These are phyloP conservation scores for Scaptomyza pallida DNA, from an alignment of 1,140 invertebrate species.

Conservation along the genomic window DNA sequence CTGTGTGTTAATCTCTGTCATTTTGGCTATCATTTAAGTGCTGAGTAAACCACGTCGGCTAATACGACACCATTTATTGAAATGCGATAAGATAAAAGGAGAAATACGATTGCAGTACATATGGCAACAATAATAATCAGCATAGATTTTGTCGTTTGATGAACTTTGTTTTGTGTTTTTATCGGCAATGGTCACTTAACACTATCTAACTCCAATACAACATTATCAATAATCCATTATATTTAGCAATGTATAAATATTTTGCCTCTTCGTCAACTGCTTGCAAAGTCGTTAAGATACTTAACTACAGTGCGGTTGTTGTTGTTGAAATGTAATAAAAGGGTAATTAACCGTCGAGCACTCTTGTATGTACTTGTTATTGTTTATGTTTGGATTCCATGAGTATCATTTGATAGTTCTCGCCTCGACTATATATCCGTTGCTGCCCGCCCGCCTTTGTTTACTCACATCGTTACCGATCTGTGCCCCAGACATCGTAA, in stretches of 20 bases:
- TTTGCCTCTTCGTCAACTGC: constrained; percentile 3
- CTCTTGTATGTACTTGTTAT: not conserved
- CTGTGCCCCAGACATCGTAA: constrained; percentile 22
- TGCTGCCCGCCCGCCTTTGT: not conserved
- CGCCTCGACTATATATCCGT: constrained; percentile 4
- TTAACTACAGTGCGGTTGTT: not conserved
- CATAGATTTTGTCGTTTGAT: constrained; percentile 31
- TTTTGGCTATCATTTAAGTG: constrained; percentile 26
- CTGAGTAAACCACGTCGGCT: constrained; percentile 19
- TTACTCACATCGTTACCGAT: constrained; percentile 22
- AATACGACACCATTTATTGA: constrained; percentile 35
- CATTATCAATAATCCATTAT: not conserved
- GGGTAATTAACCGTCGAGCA: not conserved
- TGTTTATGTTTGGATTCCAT: constrained; percentile 6
- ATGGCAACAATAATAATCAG: constrained; percentile 27
- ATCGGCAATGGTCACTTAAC: not conserved
- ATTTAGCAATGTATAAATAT: not conserved
- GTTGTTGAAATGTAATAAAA: constrained; percentile 3
- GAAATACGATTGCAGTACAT: constrained; percentile 16
- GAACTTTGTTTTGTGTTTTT: constrained; percentile 13
- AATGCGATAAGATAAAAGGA: constrained; percentile 39
- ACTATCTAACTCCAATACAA: not conserved
- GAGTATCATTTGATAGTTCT: constrained; percentile 4
- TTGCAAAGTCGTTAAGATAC: constrained; percentile 4
- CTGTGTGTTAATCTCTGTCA: constrained; percentile 11